Evolutionary conservation across 2,797 vertebrate genomes (phyloP).

Genomic region (Myioborus melanocephalus): DNA sequence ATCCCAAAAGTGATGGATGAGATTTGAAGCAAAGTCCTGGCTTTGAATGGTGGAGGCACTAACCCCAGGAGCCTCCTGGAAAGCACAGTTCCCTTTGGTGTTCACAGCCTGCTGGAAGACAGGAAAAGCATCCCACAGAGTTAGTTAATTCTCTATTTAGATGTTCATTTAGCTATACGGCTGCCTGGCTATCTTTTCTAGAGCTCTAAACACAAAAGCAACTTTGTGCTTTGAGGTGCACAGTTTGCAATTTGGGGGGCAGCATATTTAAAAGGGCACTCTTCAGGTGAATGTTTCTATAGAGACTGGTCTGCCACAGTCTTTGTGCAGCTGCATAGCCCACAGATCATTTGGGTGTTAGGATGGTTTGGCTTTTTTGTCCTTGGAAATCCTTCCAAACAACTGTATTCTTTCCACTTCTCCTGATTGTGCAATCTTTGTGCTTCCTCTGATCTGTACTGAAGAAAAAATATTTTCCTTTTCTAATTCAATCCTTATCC

Average conservation of each 20-base stretch:
- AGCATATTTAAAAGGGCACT: not conserved
- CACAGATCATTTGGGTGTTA: not conserved
- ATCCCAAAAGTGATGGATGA: not conserved
- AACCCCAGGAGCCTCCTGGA: not conserved
- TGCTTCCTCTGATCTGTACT: not conserved
- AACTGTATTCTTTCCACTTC: not conserved
- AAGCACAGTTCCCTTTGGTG: not conserved
- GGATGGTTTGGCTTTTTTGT: not conserved
- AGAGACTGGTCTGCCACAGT: not conserved
- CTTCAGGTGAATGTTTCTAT: not conserved
- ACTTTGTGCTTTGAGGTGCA: not conserved
- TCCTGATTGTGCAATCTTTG: not conserved
- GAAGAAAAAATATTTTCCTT: constrained; percentile 67
- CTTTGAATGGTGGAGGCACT: not conserved
- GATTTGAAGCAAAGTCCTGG: not conserved
- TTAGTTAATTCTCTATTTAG: not conserved
- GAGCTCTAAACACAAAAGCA: not conserved
- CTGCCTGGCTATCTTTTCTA: not conserved
- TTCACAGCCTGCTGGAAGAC: not conserved
- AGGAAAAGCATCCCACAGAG: not conserved
- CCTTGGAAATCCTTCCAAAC: not conserved
- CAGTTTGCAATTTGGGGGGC: not conserved
- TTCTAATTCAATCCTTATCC: constrained; percentile 43
- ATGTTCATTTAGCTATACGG: not conserved
- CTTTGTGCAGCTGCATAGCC: not conserved